A percentile compares a stretch with the other conserved stretches of the same genome.
phyloP scores from a whole-genome alignment of 2,888 invertebrate genomes.

The Sympetrum striolatum region DNA sequence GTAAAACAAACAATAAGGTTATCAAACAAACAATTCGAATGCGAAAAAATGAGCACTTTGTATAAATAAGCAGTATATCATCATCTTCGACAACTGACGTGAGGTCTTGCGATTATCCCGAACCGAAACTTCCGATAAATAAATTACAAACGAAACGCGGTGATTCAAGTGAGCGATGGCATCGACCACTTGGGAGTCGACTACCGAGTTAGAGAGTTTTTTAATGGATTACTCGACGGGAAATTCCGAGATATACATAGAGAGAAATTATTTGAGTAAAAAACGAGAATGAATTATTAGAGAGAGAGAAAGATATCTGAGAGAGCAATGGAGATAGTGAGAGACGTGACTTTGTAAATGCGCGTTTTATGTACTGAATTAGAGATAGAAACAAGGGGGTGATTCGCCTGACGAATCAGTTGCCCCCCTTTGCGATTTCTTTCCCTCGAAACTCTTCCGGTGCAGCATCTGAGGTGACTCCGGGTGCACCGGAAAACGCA shows the following conservation, averaged over 20 bases:
- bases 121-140: background rate
- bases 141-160: background rate
- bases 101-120: background rate
- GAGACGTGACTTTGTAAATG: background rate
- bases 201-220: background rate
- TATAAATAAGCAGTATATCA: background rate
- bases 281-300: background rate
- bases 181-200: background rate
- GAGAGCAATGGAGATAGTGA: background rate
- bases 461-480: background rate
- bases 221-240: too few relatives aligned
- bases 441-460: background rate
- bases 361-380: background rate
- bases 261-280: background rate
- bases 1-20: background rate
- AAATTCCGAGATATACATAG: background rate
- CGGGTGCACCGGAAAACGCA: background rate
- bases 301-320: background rate
- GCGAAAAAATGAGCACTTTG: background rate
- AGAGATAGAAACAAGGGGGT: background rate
- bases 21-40: background rate
- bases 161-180: background rate
- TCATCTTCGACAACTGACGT: background rate
- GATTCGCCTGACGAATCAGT: background rate
- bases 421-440: background rate